A percentile compares a stretch with the other conserved stretches of the same genome.
Evolutionary conservation across 2,113 vertebrate species (phyloP).

Genomic region (Gobiocypris rarus): DNA sequence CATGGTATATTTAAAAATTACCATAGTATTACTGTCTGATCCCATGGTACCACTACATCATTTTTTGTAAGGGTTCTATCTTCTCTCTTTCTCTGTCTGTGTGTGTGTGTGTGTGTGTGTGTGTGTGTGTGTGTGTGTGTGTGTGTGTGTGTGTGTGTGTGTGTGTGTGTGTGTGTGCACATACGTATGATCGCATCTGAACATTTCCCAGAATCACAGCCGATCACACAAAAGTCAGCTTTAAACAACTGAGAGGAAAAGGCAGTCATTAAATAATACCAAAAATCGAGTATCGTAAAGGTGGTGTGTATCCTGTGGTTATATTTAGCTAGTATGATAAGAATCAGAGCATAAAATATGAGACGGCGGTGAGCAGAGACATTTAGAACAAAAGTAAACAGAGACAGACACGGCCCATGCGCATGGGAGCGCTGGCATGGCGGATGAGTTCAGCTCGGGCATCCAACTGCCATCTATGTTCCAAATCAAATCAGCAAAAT

Average conservation of each 20-base stretch:
- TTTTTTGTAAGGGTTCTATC: constrained; percentile 1
- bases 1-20: neutral
- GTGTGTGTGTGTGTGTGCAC: neutral
- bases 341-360: constrained; percentile 52
- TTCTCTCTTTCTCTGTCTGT: neutral
- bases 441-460: constrained; percentile 2
- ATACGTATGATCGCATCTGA: neutral
- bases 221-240: constrained; percentile 1
- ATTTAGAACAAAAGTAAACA: constrained; percentile 50
- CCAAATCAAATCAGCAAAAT: constrained; percentile 19
- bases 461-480: constrained; percentile 27
- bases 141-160: neutral
- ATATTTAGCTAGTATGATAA: constrained; percentile 60
- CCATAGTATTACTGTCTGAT: neutral
- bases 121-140: neutral
- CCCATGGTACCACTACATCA: neutral
- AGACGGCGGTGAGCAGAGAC: constrained; percentile 51
- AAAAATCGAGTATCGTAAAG: constrained; percentile 37
- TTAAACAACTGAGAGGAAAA: neutral
- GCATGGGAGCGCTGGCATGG: neutral
- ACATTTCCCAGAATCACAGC: constrained; percentile 27
- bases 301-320: constrained; percentile 34
- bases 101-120: neutral
- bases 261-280: constrained; percentile 34
- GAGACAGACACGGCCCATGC: neutral